Base-by-base conservation (phyloP, 2,888 invertebrate species). In the Drosophila flavopinicola region DNA sequence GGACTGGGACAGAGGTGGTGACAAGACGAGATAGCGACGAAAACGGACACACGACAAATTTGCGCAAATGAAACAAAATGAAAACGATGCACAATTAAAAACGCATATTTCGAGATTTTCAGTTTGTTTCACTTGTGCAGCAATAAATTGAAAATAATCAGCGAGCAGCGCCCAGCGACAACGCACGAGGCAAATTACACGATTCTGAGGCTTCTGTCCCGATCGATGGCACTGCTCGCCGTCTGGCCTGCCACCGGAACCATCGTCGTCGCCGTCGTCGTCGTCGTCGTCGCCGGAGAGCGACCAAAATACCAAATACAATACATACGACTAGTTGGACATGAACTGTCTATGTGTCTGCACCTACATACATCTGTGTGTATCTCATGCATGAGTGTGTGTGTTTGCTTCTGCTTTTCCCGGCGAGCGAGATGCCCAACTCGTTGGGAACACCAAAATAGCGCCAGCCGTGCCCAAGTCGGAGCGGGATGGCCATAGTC, bases 151-250 rank as follows among this genome's bases (percentile, higher is more conserved):
- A 49, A 66, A 56, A 51, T 66, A 61, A 64, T 59, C 47, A 52
- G 66, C 69, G 45, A 68, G 53, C 74, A 69, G 71, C 75, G 51
- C 54, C 66, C 71, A 68, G 61, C 72, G 59, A 41, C 64, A 78
- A 86, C 80, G 87, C 80, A 80, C 87, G 80, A 86, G 87, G 74
- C 80, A 86, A 86, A 80, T 80, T 80, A 80, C 80, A 80, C 80
- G 87, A 86, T 86, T 85, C 77, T 86, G 84, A 72, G 68, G 67
- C 77, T 84, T 84, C 85, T 80, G 78, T 71, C 54, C 65, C 85
- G 75, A 66, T 75, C 75, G 78, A 66, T 66, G 79, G 66, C 76
- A 56, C 65, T 78, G 71, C 59, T 69, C 64, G 80, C 73, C 57
- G 79, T 83, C 79, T 72, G 86, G 72, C 71, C 66, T 52, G 68